These are phyloP conservation scores for Plebejus argus DNA, from an alignment of 2,888 invertebrate species.

Conservation along the genomic window DNA sequence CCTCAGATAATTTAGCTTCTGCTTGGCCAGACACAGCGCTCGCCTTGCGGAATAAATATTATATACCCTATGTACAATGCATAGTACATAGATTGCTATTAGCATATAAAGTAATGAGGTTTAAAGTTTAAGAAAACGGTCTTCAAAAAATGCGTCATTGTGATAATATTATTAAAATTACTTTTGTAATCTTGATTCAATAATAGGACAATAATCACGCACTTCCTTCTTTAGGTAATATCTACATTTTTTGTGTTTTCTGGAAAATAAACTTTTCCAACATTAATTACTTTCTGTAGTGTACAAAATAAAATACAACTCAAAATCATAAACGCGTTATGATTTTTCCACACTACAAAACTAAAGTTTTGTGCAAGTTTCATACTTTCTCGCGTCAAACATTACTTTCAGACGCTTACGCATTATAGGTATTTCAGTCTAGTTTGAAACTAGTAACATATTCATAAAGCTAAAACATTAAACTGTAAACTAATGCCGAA, in stretches of 20 bases:
- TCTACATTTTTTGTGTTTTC: too few species aligned
- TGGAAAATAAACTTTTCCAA: too few species aligned
- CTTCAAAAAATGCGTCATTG: background rate
- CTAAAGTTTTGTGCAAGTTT: background rate
- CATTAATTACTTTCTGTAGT: background rate
- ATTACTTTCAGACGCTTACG: slow-evolving; percentile 28
- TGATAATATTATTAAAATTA: too few species aligned
- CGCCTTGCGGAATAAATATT: background rate
- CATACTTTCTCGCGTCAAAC: background rate
- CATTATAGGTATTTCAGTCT: slow-evolving; percentile 29
- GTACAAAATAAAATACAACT: background rate
- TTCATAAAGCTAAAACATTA: slow-evolving; percentile 31
- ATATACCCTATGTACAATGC: background rate
- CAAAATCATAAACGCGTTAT: background rate
- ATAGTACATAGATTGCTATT: background rate
- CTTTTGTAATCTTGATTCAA: too few species aligned
- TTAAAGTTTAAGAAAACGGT: background rate
- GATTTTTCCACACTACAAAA: background rate
- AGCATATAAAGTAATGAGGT: background rate
- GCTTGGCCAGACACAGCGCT: slow-evolving; percentile 7
- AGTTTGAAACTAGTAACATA: slow-evolving; percentile 30
- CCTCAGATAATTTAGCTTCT: slow-evolving; percentile 20
- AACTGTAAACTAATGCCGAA: slow-evolving; percentile 23
- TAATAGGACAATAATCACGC: too few species aligned
- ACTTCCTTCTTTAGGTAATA: too few species aligned